Percentiles rank a stretch among this genome's conserved stretches.
phyloP scores from a whole-genome alignment of 1,140 invertebrate species.

The Leptopilina boulardi region DNA sequence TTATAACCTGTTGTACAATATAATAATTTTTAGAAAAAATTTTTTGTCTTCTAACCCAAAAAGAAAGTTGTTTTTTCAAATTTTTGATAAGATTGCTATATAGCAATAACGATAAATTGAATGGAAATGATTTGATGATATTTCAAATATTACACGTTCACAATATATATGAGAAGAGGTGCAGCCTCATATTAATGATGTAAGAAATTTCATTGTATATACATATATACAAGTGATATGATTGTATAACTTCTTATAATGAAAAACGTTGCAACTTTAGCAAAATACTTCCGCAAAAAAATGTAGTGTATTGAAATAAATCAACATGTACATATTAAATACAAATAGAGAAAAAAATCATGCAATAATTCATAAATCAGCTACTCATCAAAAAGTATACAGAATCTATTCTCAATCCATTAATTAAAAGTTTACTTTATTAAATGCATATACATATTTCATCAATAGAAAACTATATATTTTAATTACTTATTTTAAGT shows the following conservation, averaged over 20 bases:
- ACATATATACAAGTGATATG: too few relatives aligned
- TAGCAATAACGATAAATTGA: too few relatives aligned
- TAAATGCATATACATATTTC: neutral
- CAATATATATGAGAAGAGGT: slow-evolving; percentile 15
- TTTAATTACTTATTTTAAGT: too few relatives aligned
- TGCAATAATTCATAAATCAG: slow-evolving; percentile 13
- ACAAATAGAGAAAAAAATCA: neutral
- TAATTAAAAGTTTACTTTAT: slow-evolving; percentile 15
- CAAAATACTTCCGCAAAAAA: slow-evolving; percentile 26
- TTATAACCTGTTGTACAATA: too few relatives aligned
- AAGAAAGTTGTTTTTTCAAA: too few relatives aligned
- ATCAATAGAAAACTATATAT: too few relatives aligned
- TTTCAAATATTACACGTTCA: neutral
- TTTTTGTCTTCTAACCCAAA: too few relatives aligned
- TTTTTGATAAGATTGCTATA: too few relatives aligned
- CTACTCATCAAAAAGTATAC: neutral
- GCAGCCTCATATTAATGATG: slow-evolving; percentile 20
- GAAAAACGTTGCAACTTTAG: neutral
- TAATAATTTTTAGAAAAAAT: too few relatives aligned
- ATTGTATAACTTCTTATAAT: slow-evolving; percentile 2
- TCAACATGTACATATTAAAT: neutral
- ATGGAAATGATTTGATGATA: neutral
- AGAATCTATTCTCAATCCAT: too few relatives aligned
- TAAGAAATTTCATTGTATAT: slow-evolving; percentile 24
- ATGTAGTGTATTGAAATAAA: neutral